Evolutionary conservation across 2,888 invertebrate genomes (phyloP), one percentile per base, ranked within the genome.

Genomic region (Chrysodeixis includens): DNA sequence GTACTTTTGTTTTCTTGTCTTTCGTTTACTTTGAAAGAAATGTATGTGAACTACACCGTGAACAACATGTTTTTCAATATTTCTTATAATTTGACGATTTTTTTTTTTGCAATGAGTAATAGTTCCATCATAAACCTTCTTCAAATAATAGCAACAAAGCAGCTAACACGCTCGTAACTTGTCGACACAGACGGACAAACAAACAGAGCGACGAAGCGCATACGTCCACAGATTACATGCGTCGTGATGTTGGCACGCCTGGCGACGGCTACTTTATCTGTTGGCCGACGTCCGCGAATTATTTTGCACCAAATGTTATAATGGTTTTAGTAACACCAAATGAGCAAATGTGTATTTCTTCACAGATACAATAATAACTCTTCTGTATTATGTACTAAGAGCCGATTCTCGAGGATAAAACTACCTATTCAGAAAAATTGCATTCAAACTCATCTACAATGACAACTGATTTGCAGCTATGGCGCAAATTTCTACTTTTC

Each of bases 161-260:
- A 55, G n/a, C 30, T 18, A 51, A 54, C 56, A 22, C 18, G 51
- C 54, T 40, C 59, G 59, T 76, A 63, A 69, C 56, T 69, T 65
- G 9, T 16, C 46, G 5, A 7, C 44, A 57, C 79, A 66, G 74
- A 69, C 60, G 60, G 20, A 54, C 62, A 56, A 22, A 56, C 52
- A 61, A 22, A 57, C 63, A 62, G 56, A 46, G 64, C 81, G 64
- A 55, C 66, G 66, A 69, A 53, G 58, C 63, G 69, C 71, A 78
- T 78, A 75, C 69, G 75, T 71, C 65, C 62, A 74, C 71, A 78
- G 75, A 74, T 80, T 74, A 78, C 56, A 63, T 59, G 55, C 74
- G 26, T 49, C 46, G 68, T 78, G 65, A 74, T 71, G 67, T 75
- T 81, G 81, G 76, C 76, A 66, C 59, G 35, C 51, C 63, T 69